phyloP scores from a whole-genome alignment of 2,888 invertebrate species.

The Agrenia bidenticulata region DNA sequence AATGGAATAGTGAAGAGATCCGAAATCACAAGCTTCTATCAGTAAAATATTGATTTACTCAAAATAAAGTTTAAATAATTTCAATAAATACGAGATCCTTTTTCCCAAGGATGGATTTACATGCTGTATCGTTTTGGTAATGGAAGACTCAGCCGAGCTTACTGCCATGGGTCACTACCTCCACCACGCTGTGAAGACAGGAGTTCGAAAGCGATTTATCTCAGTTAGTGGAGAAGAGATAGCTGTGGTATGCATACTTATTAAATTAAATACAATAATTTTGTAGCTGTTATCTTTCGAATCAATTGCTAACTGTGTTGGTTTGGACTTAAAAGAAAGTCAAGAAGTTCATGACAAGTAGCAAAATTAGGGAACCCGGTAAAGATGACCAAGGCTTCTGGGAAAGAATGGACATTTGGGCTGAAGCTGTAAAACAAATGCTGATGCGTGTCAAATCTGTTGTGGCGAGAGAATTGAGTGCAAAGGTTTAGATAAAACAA shows the following conservation, averaged over 20 bases:
- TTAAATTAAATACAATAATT: not conserved
- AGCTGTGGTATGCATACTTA: conserved; percentile 23
- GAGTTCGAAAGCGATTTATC: conserved; percentile 37
- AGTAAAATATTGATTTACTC: not conserved
- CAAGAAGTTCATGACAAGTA: conserved; percentile 26
- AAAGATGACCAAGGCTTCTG: conserved; percentile 24
- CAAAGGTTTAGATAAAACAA: conserved; percentile 13
- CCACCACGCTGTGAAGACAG: conserved; percentile 31
- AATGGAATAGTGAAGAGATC: conserved; percentile 32
- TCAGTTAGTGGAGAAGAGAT: conserved; percentile 33
- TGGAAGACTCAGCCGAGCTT: conserved; percentile 40
- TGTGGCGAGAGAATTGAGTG: conserved; percentile 20
- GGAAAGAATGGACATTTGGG: conserved; percentile 38
- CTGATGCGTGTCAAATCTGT: conserved; percentile 20
- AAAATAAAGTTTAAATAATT: conserved; percentile 3
- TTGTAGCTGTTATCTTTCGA: not conserved
- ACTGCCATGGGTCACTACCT: conserved; percentile 36
- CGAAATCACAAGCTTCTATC: conserved; percentile 15
- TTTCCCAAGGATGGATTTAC: conserved; percentile 36
- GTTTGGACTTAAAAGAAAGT: conserved; percentile 26
- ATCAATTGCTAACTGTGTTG: not conserved
- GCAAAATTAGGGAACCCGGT: conserved; percentile 13
- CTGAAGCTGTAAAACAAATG: conserved; percentile 42
- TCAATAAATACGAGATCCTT: conserved; percentile 5
- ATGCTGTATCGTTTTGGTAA: conserved; percentile 33